phyloP scores from a whole-genome alignment of 2,888 invertebrate genomes.

The Ichneumon xanthorius region DNA sequence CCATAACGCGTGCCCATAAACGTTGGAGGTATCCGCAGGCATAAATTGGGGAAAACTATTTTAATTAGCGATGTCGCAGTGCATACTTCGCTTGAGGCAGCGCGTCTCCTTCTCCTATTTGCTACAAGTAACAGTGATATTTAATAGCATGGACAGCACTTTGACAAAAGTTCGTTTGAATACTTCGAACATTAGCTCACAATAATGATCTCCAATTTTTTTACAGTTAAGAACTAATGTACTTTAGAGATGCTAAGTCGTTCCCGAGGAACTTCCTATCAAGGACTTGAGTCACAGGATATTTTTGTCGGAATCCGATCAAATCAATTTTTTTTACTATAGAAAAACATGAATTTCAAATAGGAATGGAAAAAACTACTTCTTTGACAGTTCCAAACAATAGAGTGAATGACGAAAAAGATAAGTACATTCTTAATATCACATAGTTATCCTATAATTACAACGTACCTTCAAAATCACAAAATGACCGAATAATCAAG shows the following conservation, averaged over 20 bases:
- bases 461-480: no score
- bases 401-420: no score
- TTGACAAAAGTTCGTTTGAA: background rate
- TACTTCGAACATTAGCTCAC: background rate
- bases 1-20: background rate
- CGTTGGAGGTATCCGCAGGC: background rate
- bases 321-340: no score
- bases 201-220: slow-evolving; percentile 4
- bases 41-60: slow-evolving; percentile 55
- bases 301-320: background rate
- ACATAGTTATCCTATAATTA: no score
- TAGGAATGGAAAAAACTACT: no score
- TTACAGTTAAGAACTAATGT: background rate
- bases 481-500: no score
- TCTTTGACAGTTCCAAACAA: no score
- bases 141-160: background rate
- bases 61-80: slow-evolving; percentile 47
- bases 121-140: slow-evolving; percentile 7
- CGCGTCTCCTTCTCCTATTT: background rate
- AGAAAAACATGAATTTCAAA: no score
- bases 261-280: background rate
- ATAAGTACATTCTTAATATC: no score
- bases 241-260: background rate
- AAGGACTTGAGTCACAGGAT: background rate
- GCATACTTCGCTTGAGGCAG: slow-evolving; percentile 4